These are phyloP conservation scores for Sisyra terminalis DNA, from an alignment of 2,888 invertebrate species.

Conservation along the genomic window DNA sequence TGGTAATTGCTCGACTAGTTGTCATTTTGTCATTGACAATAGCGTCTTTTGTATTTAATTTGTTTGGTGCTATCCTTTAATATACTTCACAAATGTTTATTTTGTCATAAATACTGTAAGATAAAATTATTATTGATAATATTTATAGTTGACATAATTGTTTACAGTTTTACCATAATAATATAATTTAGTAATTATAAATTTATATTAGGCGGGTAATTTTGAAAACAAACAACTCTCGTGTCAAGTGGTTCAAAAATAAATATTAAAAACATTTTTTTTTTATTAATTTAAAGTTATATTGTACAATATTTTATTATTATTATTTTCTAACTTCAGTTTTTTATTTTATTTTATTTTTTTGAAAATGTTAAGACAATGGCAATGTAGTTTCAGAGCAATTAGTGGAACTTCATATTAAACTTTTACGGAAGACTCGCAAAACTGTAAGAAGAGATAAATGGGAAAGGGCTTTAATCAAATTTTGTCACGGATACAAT, in stretches of 20 bases:
- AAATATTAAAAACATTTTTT: no score
- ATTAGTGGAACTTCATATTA: slow-evolving; percentile 75
- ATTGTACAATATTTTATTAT: no score
- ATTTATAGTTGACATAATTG: neutral
- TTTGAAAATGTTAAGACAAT: neutral
- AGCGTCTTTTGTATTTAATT: neutral
- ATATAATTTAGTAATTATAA: no score
- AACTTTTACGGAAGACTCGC: slow-evolving; percentile 70
- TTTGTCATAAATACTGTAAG: neutral
- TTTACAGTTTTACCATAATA: no score
- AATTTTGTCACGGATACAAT: slow-evolving; percentile 80
- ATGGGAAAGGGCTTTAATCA: slow-evolving; percentile 82
- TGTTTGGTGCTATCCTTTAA: neutral
- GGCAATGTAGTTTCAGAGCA: slow-evolving; percentile 56
- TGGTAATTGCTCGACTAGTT: neutral
- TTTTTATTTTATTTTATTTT: slow-evolving; percentile 4
- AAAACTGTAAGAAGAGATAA: slow-evolving; percentile 68
- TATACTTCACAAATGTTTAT: neutral
- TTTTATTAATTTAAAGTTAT: no score
- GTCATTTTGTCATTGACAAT: neutral
- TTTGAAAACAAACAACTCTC: neutral
- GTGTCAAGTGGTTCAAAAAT: neutral
- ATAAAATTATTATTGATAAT: neutral
- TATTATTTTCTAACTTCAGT: no score
- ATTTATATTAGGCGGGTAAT: no score